Base-by-base conservation (phyloP, 2,797 vertebrate species). In the Chrosomus eos region DNA sequence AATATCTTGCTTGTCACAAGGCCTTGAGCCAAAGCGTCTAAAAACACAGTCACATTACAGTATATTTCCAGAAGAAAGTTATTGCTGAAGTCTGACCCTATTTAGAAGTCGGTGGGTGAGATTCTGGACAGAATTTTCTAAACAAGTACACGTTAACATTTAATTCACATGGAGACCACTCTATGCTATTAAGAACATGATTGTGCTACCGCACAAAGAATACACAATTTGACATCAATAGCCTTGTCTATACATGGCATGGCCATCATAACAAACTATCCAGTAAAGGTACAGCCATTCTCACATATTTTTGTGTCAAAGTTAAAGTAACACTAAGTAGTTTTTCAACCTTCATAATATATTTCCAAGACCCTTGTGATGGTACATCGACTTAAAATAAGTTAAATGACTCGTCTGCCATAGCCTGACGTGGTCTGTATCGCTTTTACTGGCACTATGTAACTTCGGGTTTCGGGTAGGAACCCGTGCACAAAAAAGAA, bases 31-130 rank as follows among this genome's bases (percentile, higher is more conserved):
- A 48, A 51, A 85, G 43, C 48, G 19, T 72, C 60, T 67, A 21
- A 16, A 74, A 80, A 53, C 45, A 73, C 28, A 77, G 43, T 40
- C 66, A 72, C 18, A 53, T 45, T 28, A 68, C 80, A 85, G 64
- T 83, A 51, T 77, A 86, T 66, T 88, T 85, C 48, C 80, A 83
- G 36, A 58, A 33, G 16, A 87, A 80, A 33, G 31, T 87, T 88
- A 87, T 88, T 89, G 83, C 85, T 77, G 14, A 81, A 58, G 28
- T 84, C n/a, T 78, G 28, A 33, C 21, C 28, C 33, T 51, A 62
- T 55, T 64, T 83, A 21, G 23, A 26, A 53, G 43, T 53, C 36
- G 13, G 7, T 33, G 11, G 14, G 74, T 86, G 62, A 33, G 68
- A 31, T 60, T 58, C 26, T 68, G 19, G 45, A 77, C n/a, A 7